A percentile compares a stretch with the other conserved stretches of the same genome.
Evolutionary conservation across 30 jellyfish, hydroid and myxozoan genomes (phyloP).

Genomic region (Hydractinia echinata): DNA sequence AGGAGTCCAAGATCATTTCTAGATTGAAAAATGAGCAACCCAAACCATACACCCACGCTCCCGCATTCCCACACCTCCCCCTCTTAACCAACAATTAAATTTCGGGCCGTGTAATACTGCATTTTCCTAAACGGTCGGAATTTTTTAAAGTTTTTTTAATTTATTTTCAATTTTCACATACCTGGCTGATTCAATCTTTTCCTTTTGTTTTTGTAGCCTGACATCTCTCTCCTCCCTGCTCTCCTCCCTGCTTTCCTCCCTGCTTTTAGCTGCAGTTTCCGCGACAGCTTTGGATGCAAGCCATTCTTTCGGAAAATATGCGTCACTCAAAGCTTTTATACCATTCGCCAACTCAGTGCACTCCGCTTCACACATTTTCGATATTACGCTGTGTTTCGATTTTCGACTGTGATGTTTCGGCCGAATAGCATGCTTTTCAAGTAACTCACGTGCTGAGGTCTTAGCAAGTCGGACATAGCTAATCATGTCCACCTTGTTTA

Average conservation of each 20-base stretch:
- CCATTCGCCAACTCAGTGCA: constrained; percentile 37
- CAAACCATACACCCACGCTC: too few relatives aligned
- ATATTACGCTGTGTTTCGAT: constrained; percentile 28
- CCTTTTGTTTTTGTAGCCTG: too few relatives aligned
- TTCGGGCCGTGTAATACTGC: too few relatives aligned
- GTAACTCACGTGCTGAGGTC: constrained; percentile 36
- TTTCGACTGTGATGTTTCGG: constrained; percentile 33
- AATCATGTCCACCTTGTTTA: constrained; percentile 36
- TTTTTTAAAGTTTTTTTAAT: too few relatives aligned
- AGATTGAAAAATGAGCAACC: too few relatives aligned
- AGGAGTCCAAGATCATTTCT: too few relatives aligned
- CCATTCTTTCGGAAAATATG: constrained; percentile 22
- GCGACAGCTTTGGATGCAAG: background rate
- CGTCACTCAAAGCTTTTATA: constrained; percentile 16
- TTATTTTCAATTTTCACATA: too few relatives aligned
- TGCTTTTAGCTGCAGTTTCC: background rate
- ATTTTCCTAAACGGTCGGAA: too few relatives aligned
- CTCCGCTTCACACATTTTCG: constrained; percentile 38
- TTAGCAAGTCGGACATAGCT: constrained; percentile 35
- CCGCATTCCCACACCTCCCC: too few relatives aligned
- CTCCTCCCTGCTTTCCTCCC: background rate
- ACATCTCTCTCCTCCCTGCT: too few relatives aligned
- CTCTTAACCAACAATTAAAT: too few relatives aligned
- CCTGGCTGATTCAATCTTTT: too few relatives aligned
- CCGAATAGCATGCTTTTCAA: constrained; percentile 17